Base-by-base conservation (phyloP, 2,888 invertebrate genomes). In the Coremacera marginata region DNA sequence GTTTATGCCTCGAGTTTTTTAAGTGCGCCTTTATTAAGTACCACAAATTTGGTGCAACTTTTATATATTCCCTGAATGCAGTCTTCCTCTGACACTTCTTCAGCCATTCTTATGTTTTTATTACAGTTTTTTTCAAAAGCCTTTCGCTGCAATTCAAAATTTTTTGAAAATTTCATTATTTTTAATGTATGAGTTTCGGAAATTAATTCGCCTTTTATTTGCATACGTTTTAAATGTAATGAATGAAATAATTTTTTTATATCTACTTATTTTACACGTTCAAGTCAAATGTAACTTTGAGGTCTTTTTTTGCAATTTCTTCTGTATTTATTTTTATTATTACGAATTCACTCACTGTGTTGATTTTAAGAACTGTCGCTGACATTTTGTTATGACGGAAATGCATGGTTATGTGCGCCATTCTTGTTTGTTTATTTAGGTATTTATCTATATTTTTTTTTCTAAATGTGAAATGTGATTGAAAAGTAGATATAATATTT, bases 301-400 rank as follows among this genome's bases (percentile, higher is more conserved):
- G 0, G 22, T 60, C 34, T 31, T 9, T 49, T 25, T 25, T 27
- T 51, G 22, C 27, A 3, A 25, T 68, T 72, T 44, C 62, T 55
- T 31, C 31, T 31, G 31, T 71, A 27, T 25, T 71, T 71, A 16
- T 34, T 57, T 34, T 57, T 31, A 22, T 55, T 70, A n/a, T 55
- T 70, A 16, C 55, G n/a, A 25, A 31, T n/a, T 19, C 31, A 7
- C 11, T 27, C 11, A 55, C 49, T 44, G 44, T 22, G 49, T 44
- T 44, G 14, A 14, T 67, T 1, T 49, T 11, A 44, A n/a, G 22
- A 71, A 57, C 34, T 73, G 72, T 44, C 75, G 75, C 49, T 75
- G 75, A 68, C 60, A 75, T 55, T 27, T 63, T 60, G 62, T 63
- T 70, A 19, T 70, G 76, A 76, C 76, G 76, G 76, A 76, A 76